Evolutionary conservation across 2,888 invertebrate genomes (phyloP), one percentile per base, ranked within the genome.

Genomic region (Pachymerium ferrugineum): DNA sequence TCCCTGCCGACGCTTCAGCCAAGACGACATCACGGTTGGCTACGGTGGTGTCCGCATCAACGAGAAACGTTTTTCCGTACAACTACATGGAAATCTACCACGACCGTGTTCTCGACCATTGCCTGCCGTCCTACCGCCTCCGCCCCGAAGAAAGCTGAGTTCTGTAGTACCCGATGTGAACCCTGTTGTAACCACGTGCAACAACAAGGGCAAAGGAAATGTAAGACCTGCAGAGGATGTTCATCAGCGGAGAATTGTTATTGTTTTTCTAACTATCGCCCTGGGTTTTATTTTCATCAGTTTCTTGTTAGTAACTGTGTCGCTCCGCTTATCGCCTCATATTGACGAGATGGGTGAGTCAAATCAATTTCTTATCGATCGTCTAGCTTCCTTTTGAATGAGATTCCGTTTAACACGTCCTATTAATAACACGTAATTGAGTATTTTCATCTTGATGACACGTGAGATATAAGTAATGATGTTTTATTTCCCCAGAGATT

Each of bases 301-400:
- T 83, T 87, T 95, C 79, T 86, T 95, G 77, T 86, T 95, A 75
- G 94, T 96, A 33, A 94, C 94, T n/a, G 91, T 95, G 74, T 95
- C 94, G 5, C 85, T 95, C 31, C 87, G 94, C 77, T 94, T 96
- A 93, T 94, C 95, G n/a, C 95, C 94, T 10, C 90, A 94, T 78
- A 95, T 96, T 80, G 95, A 95, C 82, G 94, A 94, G 80, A 92
- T 95, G 90, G 94, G 95, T 95, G 84, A 89, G 92, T 88, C 28
- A 78, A 54, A 8, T 35, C 10, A 35, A 35, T 35, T 35, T 35
- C 10, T 35, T 35, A 12, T 35, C 31, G 30, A 22, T 14, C 38
- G 4, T 38, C 38, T 8, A 16, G n/a, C 16, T 38, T 38, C 16
- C 3, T 38, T 38, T 38, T 16, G 14, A 4, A 16, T 38, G 12